These are phyloP conservation scores for Brachionus asplanchnoidis DNA, from an alignment of 1,140 invertebrate genomes.

Conservation along the genomic window DNA sequence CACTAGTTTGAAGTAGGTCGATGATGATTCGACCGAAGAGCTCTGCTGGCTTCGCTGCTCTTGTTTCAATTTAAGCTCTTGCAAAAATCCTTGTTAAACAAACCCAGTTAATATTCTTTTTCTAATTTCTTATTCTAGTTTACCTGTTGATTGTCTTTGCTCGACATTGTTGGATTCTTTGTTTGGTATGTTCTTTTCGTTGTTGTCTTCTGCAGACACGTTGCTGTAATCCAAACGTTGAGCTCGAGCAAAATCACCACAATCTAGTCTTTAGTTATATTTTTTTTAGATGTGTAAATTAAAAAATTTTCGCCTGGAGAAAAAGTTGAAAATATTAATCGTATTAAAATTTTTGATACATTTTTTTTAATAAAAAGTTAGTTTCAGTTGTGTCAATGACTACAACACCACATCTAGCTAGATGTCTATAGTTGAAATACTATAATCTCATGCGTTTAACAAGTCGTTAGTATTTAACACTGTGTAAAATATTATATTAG, in stretches of 20 bases:
- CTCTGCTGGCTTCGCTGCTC: conserved; percentile 12
- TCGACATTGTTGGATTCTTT: background rate
- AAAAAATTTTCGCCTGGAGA: too few species aligned
- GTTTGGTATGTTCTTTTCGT: background rate
- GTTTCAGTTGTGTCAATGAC: too few species aligned
- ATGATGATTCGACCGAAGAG: conserved; percentile 11
- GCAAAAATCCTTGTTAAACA: background rate
- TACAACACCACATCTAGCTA: too few species aligned
- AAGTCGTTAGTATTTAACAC: too few species aligned
- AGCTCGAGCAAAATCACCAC: background rate
- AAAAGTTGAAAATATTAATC: too few species aligned
- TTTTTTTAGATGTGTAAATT: too few species aligned
- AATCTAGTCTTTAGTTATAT: background rate
- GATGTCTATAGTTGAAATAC: too few species aligned
- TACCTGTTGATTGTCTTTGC: background rate
- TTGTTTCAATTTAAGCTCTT: background rate
- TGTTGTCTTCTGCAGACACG: conserved; percentile 5
- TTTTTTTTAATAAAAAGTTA: too few species aligned
- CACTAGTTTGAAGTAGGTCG: background rate
- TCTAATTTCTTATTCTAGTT: background rate
- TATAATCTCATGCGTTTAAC: too few species aligned
- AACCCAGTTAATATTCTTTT: too few species aligned
- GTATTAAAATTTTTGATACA: too few species aligned
- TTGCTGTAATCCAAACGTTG: background rate
- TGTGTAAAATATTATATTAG: too few species aligned